Evolutionary conservation across 2,888 invertebrate genomes (phyloP).

Genomic region (Callosobruchus maculatus): DNA sequence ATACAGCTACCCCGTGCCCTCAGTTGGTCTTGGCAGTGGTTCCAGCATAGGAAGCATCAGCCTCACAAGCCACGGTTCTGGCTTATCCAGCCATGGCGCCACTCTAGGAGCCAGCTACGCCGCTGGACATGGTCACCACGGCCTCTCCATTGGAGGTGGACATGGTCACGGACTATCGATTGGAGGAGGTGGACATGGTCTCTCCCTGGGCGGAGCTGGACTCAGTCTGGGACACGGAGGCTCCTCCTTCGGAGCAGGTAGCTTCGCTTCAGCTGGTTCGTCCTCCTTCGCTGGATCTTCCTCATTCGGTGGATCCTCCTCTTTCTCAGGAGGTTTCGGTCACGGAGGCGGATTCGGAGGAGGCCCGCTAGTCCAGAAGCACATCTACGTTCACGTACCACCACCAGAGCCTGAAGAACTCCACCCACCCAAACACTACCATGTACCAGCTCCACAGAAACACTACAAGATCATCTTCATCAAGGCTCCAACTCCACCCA

Average conservation of each 20-base stretch:
- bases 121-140: not conserved
- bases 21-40: constrained; percentile 12
- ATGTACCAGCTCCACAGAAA: constrained; percentile 69
- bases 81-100: not conserved
- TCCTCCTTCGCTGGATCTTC: constrained; percentile 2
- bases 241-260: constrained; percentile 8
- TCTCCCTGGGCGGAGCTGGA: constrained; percentile 5
- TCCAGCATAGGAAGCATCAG: not conserved
- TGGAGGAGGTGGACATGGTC: constrained; percentile 11
- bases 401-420: constrained; percentile 72
- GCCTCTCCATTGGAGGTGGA: constrained; percentile 5
- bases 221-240: constrained; percentile 3
- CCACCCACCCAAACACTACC: constrained; percentile 59
- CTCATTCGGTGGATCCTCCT: constrained; percentile 23
- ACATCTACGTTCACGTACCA: constrained; percentile 84
- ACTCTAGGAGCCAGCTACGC: not conserved
- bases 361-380: constrained; percentile 64
- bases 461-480: constrained; percentile 91
- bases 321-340: constrained; percentile 40
- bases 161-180: constrained; percentile 2
- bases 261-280: not conserved
- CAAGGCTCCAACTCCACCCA: constrained; percentile 58
- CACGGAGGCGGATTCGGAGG: constrained; percentile 18
- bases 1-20: constrained; percentile 44
- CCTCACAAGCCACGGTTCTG: not conserved